phyloP scores from a whole-genome alignment of 2,113 vertebrate genomes.

The Dromas ardeola region DNA sequence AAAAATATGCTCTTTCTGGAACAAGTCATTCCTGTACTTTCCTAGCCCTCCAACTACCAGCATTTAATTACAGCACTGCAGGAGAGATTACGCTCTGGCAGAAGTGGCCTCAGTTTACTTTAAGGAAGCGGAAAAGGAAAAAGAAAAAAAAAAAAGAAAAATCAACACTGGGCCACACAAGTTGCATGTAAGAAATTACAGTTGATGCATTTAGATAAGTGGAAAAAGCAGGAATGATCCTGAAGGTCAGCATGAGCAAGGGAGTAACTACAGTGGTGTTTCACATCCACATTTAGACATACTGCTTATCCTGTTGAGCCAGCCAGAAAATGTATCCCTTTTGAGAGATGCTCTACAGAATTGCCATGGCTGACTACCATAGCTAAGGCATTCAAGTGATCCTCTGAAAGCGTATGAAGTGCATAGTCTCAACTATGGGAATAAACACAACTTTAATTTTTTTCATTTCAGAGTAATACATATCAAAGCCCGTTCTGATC shows the following conservation, averaged over 20 bases:
- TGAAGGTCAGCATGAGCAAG: background rate
- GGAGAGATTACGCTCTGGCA: slow-evolving; percentile 13
- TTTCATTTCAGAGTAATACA: background rate
- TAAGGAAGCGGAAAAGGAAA: background rate
- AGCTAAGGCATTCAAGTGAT: background rate
- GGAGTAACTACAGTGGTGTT: background rate
- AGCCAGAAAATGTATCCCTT: background rate
- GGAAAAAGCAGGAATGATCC: slow-evolving; percentile 16
- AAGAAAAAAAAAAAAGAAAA: background rate
- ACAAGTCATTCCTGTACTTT: slow-evolving; percentile 5
- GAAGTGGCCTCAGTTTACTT: slow-evolving; percentile 47
- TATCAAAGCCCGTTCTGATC: background rate
- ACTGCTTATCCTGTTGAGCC: background rate
- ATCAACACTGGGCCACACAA: slow-evolving; percentile 60
- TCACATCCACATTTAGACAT: background rate
- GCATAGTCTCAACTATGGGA: background rate
- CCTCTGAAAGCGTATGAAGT: background rate
- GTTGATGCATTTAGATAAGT: slow-evolving; percentile 4
- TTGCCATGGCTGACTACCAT: background rate
- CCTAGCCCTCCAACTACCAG: background rate
- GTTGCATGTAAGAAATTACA: slow-evolving; percentile 20
- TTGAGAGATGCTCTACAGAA: background rate
- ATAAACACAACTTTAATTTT: background rate
- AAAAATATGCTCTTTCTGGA: slow-evolving; percentile 5
- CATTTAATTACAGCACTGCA: slow-evolving; percentile 31